Base-by-base conservation (phyloP, 1,140 invertebrate genomes). In the Ceratosolen solmsi region DNA sequence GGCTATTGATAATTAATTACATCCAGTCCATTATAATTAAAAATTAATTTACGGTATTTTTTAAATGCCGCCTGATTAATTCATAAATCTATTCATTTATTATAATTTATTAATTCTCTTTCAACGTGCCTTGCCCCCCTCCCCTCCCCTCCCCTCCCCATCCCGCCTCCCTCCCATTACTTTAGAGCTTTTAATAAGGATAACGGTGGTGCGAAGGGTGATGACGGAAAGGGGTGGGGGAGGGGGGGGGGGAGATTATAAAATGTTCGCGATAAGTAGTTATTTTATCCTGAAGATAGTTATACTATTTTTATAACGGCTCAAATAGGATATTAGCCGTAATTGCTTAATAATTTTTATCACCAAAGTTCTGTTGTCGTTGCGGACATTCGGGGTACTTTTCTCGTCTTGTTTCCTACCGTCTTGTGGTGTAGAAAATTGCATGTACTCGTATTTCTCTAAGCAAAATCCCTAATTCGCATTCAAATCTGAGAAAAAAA, bases 371-470 rank as follows among this genome's bases (percentile, higher is more conserved):
- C 49, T 65, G 7, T 49, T 22, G 41, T 13, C n/a, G n/a, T n/a
- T n/a, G n/a, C n/a, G n/a, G n/a, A n/a, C n/a, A n/a, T n/a, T n/a
- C n/a, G n/a, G n/a, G n/a, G 41, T 13, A 7, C 41, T 27, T 33
- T 38, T 13, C n/a, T 36, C 56, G 41, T 2, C 30, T 68, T 60
- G 17, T 2, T n/a, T 49, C 25, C 13, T 7, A 15, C 20, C 41
- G 60, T 65, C 30, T 77, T n/a, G 15, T 17, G 8, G 41, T 11
- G 60, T 41, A 60, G 25, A 25, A 77, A 65, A 77, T 77, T 77
- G 75, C 41, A 77, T 51, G 36, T 51, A 46, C 20, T 30, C 38
- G n/a, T 41, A 22, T n/a, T 38, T 13, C 41, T 71, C 30, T 58
- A 13, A 13, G 13, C 25, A 27, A 33, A 63, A 33, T 20, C 13